Base-by-base conservation (phyloP, 2,113 vertebrate genomes). In the Lycaon pictus region DNA sequence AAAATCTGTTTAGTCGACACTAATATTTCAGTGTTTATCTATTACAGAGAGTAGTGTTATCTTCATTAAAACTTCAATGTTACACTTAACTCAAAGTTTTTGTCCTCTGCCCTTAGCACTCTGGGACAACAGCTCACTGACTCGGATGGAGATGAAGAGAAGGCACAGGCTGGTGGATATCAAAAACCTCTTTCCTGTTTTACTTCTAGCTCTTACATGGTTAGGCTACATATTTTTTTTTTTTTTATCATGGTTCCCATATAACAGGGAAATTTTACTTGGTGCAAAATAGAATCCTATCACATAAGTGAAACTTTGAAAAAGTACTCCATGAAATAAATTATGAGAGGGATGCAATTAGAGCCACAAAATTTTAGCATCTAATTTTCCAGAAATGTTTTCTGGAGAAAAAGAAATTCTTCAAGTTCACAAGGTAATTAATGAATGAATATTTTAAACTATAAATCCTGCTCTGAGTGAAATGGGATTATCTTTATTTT, bases 311-410 rank as follows among this genome's bases (percentile, higher is more conserved):
- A 35, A 95, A 67, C 6, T 90, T 76, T 29, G 3, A 23, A 83
- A 88, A 86, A 65, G 2, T 7, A 48, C 4, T 67, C 10, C 6
- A 77, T 17, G 25, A 94, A 91, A 71, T 84, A 69, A 67, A 72
- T 43, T 90, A 16, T 23, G 35, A 93, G 32, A 90, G 16, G 16
- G 56, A 79, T 56, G 2, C 3, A 56, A 69, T 74, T 29, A 95
- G n/a, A 11, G 17, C 17, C 17, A 72, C 32, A 67, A 85, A 88
- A 51, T 81, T 82, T 92, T 32, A 76, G 19, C 58, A 67, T 94
- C 37, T 88, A 65, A 67, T 95, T 96, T 55, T 9, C 25, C 76
- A 29, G 19, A 72, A 91, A 60, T 15, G 2, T 91, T 98, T 97
- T 91, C 65, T 83, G 25, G 11, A 87, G 11, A 85, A 60, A 72